A percentile compares a stretch with the other conserved stretches of the same genome.
These are phyloP conservation scores for Acrobasis consociella DNA, from an alignment of 2,888 invertebrate genomes.

Conservation along the genomic window DNA sequence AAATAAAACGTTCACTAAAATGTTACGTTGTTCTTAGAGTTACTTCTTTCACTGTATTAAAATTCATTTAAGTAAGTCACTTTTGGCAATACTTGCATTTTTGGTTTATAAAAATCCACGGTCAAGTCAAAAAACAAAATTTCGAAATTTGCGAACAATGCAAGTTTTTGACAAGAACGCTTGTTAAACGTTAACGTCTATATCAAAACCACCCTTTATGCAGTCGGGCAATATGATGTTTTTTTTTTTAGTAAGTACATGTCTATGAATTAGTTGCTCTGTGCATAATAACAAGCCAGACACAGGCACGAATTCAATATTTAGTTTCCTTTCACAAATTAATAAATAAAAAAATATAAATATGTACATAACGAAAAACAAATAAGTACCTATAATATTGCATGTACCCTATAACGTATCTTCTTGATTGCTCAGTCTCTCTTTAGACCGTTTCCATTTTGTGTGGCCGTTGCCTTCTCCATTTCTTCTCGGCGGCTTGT, in stretches of 20 bases:
- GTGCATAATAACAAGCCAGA: constrained; percentile 5
- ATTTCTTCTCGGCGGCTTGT: constrained; percentile 80
- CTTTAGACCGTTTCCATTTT: constrained; percentile 84
- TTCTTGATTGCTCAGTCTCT: constrained; percentile 68
- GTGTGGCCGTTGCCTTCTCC: constrained; percentile 67
- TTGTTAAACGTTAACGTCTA: background rate
- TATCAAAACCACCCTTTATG: background rate
- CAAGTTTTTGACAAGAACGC: too few species aligned
- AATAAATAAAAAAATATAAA: constrained; percentile 1
- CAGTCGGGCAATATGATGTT: background rate
- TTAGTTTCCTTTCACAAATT: constrained; percentile 8
- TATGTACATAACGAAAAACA: background rate
- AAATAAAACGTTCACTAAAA: background rate
- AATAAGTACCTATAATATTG: background rate
- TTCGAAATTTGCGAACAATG: too few species aligned
- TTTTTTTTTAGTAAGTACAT: background rate
- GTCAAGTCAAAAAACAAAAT: too few species aligned
- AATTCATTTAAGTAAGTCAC: too few species aligned
- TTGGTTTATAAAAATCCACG: too few species aligned
- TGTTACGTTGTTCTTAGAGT: background rate
- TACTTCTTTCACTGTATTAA: too few species aligned
- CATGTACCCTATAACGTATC: background rate
- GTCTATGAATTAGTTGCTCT: background rate
- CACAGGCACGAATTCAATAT: background rate
- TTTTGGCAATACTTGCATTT: too few species aligned